Conservation (phyloP, 2,797 vertebrate species). For the Cetoscarus ocellatus region DNA sequence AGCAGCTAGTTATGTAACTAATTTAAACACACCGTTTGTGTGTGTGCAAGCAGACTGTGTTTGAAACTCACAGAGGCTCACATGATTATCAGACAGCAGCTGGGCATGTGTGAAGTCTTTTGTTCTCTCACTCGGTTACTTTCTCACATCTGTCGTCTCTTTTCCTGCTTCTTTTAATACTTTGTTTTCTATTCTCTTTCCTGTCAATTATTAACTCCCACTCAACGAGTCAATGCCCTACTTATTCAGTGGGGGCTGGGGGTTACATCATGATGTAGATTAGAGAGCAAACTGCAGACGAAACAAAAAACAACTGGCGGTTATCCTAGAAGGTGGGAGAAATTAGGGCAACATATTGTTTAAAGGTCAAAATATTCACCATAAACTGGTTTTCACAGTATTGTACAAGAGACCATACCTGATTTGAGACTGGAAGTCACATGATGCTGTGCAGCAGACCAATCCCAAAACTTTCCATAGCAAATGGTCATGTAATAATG, state of each 20-base stretch:
- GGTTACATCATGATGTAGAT: slow-evolving; percentile 27
- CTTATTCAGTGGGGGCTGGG: slow-evolving; percentile 38
- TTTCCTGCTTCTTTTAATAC: neutral
- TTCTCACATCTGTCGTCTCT: neutral
- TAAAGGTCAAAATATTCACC: no score
- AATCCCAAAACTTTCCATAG: no score
- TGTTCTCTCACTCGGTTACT: slow-evolving; percentile 4
- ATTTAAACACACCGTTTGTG: slow-evolving; percentile 30
- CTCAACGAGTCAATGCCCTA: slow-evolving; percentile 58
- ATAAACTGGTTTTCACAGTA: no score
- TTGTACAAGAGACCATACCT: no score
- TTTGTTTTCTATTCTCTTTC: slow-evolving; percentile 24
- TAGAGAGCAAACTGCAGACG: slow-evolving; percentile 40
- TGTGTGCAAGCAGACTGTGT: slow-evolving; percentile 27
- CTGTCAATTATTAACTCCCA: slow-evolving; percentile 57
- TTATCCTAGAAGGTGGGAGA: slow-evolving; percentile 15
- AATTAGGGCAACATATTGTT: slow-evolving; percentile 2
- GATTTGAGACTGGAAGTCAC: no score
- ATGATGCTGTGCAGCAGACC: no score
- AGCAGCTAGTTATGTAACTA: slow-evolving; percentile 46
- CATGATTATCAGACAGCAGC: slow-evolving; percentile 33
- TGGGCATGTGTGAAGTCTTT: slow-evolving; percentile 19
- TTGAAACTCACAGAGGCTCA: slow-evolving; percentile 24
- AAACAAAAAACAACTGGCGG: slow-evolving; percentile 18
- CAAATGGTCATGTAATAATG: no score